These are phyloP conservation scores for Oryctes rhinoceros DNA, from an alignment of 1,140 invertebrate species.

Conservation along the genomic window DNA sequence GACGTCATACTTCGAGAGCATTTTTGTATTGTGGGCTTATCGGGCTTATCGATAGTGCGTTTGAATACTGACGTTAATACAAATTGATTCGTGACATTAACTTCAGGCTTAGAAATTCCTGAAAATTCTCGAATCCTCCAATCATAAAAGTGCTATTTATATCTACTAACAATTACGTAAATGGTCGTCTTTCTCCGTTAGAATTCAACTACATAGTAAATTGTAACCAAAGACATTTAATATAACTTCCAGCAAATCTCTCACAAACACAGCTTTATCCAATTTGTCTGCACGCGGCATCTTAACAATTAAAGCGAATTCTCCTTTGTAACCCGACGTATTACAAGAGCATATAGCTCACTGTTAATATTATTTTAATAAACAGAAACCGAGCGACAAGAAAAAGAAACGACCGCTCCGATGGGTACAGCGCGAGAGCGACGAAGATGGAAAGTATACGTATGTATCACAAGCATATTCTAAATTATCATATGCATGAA, in stretches of 20 bases:
- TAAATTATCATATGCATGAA: conserved; percentile 36
- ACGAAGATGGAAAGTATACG: neutral
- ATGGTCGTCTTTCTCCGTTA: no score
- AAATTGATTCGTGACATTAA: no score
- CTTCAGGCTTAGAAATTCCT: no score
- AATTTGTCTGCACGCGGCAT: neutral
- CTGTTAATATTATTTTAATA: conserved; percentile 28
- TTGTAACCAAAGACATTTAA: neutral
- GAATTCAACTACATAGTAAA: no score
- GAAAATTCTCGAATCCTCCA: no score
- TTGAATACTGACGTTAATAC: no score
- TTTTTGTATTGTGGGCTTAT: no score
- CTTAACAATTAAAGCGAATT: conserved; percentile 10
- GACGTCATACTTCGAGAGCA: no score
- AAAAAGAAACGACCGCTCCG: neutral
- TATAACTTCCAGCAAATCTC: neutral
- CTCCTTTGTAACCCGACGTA: neutral
- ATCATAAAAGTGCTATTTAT: no score
- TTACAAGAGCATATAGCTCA: neutral
- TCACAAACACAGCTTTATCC: neutral
- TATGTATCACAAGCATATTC: neutral
- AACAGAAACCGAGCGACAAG: neutral
- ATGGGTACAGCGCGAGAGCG: neutral
- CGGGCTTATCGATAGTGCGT: no score
- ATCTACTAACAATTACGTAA: no score